A percentile compares a stretch with the other conserved stretches of the same genome.
These are phyloP conservation scores for Corapipo altera DNA, from an alignment of 2,113 vertebrate genomes.

Conservation along the genomic window DNA sequence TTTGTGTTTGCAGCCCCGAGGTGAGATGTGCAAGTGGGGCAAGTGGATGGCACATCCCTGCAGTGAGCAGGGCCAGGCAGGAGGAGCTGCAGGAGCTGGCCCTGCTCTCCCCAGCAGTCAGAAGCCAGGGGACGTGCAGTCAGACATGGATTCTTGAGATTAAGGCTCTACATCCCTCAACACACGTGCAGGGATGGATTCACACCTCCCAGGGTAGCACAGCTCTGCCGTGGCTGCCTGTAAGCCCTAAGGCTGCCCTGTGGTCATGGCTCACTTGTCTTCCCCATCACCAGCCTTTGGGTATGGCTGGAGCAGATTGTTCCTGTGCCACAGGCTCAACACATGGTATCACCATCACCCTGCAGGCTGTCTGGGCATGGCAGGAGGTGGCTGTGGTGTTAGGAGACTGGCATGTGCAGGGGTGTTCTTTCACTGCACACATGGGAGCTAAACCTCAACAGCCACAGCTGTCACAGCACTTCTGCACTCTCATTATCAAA, in stretches of 20 bases:
- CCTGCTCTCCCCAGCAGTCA: fast-evolving
- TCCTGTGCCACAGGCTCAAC: neutral
- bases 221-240: neutral
- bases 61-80: neutral
- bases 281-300: neutral
- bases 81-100: neutral
- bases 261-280: neutral
- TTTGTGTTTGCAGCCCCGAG: neutral
- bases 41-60: neutral
- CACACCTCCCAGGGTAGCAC: neutral
- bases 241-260: neutral
- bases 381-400: neutral
- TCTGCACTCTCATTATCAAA: neutral
- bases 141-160: neutral
- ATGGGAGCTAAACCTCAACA: neutral
- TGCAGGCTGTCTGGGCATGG: neutral
- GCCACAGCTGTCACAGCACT: neutral
- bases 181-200: fast-evolving
- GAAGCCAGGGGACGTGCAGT: neutral
- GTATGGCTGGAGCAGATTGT: neutral
- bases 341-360: neutral
- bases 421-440: neutral
- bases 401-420: neutral
- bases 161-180: neutral
- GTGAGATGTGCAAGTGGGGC: neutral